Base-by-base conservation (phyloP, 2,797 vertebrate genomes). In the Galagoides demidoff region DNA sequence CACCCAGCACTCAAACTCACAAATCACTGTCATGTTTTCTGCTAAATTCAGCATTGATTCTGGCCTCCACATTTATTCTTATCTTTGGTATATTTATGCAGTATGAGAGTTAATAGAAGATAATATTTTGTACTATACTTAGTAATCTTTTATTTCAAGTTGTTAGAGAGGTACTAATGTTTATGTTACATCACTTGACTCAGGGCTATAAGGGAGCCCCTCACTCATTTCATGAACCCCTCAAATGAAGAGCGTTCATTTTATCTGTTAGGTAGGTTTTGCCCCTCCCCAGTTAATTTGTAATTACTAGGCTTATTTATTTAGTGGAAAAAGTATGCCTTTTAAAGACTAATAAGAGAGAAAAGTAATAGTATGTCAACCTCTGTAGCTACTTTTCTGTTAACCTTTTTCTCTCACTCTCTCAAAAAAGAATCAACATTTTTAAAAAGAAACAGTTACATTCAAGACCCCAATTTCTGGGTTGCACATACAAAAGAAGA, bases 1-100 rank as follows among this genome's bases (percentile, higher is more conserved):
- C 45, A 90, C 52, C 95, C 95, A 96, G 81, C 83, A 76, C 83
- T 93, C 77, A 92, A 66, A 83, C 87, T 97, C 84, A 96, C 90
- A 95, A 87, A 96, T 95, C 95, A 94, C 52, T 92, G 79, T 90
- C 96, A 85, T 45, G 43, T 64, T 96, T 94, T 92, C 86, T 79
- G 87, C 91, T 92, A 91, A 96, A 95, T 94, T 88, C 91, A 97
- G 86, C 90, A 59, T 84, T 13, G 17, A 74, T 76, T 91, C 49
- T 76, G 31, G 39, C 17, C 34, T 96, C 2, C 20, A 82, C 13
- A 63, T 89, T 43, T 66, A 74, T 94, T 74, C 59, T 49, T 89
- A 71, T 19, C 39, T n/a, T 79, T 43, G n/a, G 29, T 89, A 31
- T 82, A 71, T 78, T 86, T 95, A 70, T 52, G 14, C 76, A 87